Conservation (phyloP, 1,140 invertebrate genomes). For the Papilio aristodemus region DNA sequence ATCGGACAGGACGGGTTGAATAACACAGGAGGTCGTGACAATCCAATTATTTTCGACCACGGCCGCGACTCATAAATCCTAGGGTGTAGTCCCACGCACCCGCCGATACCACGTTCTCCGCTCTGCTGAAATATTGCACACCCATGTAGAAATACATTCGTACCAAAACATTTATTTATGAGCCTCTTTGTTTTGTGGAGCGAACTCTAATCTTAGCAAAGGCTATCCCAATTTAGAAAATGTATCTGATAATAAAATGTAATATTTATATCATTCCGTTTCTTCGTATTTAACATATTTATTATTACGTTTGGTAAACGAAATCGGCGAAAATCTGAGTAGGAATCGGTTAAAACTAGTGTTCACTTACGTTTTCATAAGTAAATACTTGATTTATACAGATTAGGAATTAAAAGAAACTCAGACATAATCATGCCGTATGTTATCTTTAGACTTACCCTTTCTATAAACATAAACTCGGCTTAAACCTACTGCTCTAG, state of each 20-base stretch:
- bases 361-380: no score
- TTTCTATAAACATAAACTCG: background rate
- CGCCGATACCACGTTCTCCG: conserved; percentile 17
- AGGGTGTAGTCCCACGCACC: background rate
- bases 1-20: conserved; percentile 13
- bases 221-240: conserved; percentile 10
- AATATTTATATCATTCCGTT: background rate
- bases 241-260: conserved; percentile 16
- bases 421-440: no score
- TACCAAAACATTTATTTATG: conserved; percentile 23
- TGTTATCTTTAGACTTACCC: no score
- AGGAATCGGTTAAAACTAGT: no score
- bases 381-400: no score
- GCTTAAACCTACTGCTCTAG: background rate
- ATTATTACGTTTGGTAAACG: background rate
- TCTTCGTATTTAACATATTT: background rate
- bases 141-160: conserved; percentile 26
- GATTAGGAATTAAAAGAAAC: no score
- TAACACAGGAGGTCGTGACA: conserved; percentile 26
- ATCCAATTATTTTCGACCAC: conserved; percentile 30
- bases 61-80: conserved; percentile 21
- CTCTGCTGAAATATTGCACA: conserved; percentile 27
- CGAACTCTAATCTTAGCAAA: conserved; percentile 11
- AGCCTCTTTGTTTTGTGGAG: background rate
- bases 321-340: background rate